phyloP scores from a whole-genome alignment of 2,797 vertebrate species.

The Falco naumanni region DNA sequence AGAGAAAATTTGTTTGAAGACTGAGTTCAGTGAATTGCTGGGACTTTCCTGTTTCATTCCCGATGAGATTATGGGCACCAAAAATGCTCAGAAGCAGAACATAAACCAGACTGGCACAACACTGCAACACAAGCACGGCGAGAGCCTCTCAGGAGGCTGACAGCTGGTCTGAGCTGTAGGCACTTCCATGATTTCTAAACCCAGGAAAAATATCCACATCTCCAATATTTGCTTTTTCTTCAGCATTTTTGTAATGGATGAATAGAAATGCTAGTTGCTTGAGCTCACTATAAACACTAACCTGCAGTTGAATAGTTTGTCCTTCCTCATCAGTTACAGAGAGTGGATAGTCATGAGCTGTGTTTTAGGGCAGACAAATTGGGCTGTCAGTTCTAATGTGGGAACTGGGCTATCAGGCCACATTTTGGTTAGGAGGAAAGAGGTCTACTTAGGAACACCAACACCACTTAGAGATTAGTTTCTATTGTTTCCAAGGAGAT shows the following conservation, averaged over 20 bases:
- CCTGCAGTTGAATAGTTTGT: constrained; percentile 1
- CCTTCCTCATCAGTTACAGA: constrained; percentile 21
- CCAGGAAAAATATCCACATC: neutral
- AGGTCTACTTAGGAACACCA: constrained; percentile 45
- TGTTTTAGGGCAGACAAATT: constrained; percentile 57
- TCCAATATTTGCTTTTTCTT: neutral
- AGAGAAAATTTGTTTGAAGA: neutral
- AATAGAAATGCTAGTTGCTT: neutral
- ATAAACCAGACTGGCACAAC: neutral
- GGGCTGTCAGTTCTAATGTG: constrained; percentile 60
- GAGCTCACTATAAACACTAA: neutral
- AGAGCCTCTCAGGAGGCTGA: neutral
- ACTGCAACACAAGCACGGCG: neutral
- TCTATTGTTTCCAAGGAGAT: constrained; percentile 58
- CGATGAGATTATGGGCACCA: neutral
- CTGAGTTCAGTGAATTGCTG: neutral
- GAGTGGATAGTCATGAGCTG: constrained; percentile 9
- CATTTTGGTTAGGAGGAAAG: constrained; percentile 49
- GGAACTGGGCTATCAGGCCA: constrained; percentile 49
- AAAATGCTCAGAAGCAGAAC: neutral
- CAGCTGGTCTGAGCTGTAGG: neutral
- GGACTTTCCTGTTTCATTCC: neutral
- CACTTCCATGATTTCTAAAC: neutral
- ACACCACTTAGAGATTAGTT: constrained; percentile 31
- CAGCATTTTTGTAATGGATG: neutral